Base-by-base conservation (phyloP, 2,113 vertebrate genomes). In the Piliocolobus tephrosceles region DNA sequence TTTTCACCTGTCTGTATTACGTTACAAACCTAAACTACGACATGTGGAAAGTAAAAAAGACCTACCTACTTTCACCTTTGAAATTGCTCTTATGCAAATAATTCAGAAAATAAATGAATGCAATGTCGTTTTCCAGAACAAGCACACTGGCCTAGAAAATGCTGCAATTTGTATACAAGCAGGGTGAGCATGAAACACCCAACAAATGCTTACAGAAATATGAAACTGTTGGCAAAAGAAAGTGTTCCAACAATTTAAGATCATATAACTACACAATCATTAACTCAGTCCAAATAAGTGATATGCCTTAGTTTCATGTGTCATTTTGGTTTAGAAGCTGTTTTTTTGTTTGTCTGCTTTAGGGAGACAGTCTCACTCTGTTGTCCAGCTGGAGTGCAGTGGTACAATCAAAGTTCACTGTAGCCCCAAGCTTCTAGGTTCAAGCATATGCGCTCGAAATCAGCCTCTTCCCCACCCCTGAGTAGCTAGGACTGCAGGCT, bases 1-100 rank as follows among this genome's bases (percentile, higher is more conserved):
- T 98, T 98, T 95, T 97, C 91, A 98, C 73, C 38, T 96, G 64
- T 90, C 90, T 98, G 43, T 96, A 97, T 72, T 90, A 88, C 88
- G 57, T 84, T 80, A 80, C 20, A 40, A 66, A 23, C 30, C 68
- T 92, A 88, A 96, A 97, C 23, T 91, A 92, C 70, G 66, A 94
- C 10, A 95, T 52, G 76, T 86, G 64, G 61, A 98, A 75, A 97
- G 8, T 58, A 23, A 47, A 64, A 92, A 84, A 90, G 57, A 80
- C 13, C 40, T 76, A 86, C 27, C 25, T 95, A 91, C 22, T 40
- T 93, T 88, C 32, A 94, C 52, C 92, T 98, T 93, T 96, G 89
- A 98, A 98, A 85, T 96, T 96, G 88, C 94, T 86, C 72, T 81
- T 88, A 97, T 22, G 38, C 45, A 89, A 88, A 98, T 58, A 87